Base-by-base conservation (phyloP, 1,140 invertebrate species). In the Anoplolepis gracilipes region DNA sequence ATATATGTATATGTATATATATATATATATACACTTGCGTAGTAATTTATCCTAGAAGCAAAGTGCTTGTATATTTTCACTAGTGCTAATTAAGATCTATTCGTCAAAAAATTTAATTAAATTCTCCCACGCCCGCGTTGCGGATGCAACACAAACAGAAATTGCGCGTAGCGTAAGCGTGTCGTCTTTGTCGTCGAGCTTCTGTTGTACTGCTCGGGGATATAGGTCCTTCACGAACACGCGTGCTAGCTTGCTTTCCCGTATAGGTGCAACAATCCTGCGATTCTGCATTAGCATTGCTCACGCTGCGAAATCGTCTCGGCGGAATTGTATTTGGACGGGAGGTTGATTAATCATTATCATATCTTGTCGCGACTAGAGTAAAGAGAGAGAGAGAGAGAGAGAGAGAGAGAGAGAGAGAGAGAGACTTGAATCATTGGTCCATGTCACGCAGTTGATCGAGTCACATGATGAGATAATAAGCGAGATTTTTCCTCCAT, bases 311-410 rank as follows among this genome's bases (percentile, higher is more conserved):
- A 10, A 39, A 75, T 28, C 72, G 49, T 53, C 55, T 81, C 55
- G 30, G 25, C 25, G 49, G 25, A 69, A 77, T 46, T 62, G 28
- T 19, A 3, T 46, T 59, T 39, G 59, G 69, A 84, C 36, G 79
- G 30, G 19, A 62, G 72, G 81, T 84, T 84, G 81, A 76, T 84
- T 84, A 77, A 84, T 84, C 59, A 84, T 84, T 84, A 84, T 84
- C 81, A 84, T 84, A 77, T 84, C 72, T 84, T 59, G 62, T 76
- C 16, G 39, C 22, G 39, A 46, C 25, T 36, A 69, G 13, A 4
- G 33, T 57, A 46, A 82, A 72, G 57, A 81, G 33, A 81, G 22
- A 69, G 2, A 36, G 13, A 39, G 33, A 13, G 30, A 22, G n/a
- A n/a, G n/a, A n/a, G n/a, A 70, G 57, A 81, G 33, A 36, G 6